A percentile compares a stretch with the other conserved stretches of the same genome.
Conservation (phyloP, 2,888 invertebrate genomes). For the Dioctria rufipes region DNA sequence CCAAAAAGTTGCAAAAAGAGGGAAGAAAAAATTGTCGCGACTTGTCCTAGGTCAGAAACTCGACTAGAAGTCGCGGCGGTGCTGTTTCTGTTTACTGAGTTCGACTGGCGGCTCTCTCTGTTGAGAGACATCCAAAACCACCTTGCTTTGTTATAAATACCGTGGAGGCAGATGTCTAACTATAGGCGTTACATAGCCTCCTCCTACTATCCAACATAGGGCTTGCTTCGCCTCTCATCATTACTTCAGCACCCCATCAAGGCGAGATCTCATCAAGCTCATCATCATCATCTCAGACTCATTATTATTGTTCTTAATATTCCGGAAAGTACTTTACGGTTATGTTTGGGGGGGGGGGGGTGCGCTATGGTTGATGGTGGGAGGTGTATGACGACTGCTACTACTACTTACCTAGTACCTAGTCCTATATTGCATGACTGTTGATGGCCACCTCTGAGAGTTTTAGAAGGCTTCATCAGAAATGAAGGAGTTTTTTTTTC, state of each 20-base stretch:
- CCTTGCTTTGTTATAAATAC: too few relatives aligned
- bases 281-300: constrained; percentile 55
- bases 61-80: background rate
- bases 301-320: constrained; percentile 55
- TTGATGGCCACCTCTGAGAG: constrained; percentile 12
- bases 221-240: background rate
- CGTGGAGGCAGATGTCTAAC: too few relatives aligned
- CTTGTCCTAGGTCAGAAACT: constrained; percentile 53
- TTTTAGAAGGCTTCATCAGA: background rate
- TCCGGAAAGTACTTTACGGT: constrained; percentile 46
- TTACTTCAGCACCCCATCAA: constrained; percentile 45
- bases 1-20: constrained; percentile 34
- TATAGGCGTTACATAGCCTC: background rate
- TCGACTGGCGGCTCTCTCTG: background rate
- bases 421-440: background rate
- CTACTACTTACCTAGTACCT: too few relatives aligned
- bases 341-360: background rate
- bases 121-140: constrained; percentile 31
- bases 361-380: too few relatives aligned
- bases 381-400: too few relatives aligned
- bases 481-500: constrained; percentile 13
- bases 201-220: background rate
- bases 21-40: constrained; percentile 51
- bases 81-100: constrained; percentile 11
- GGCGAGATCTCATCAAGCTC: constrained; percentile 52